Conservation (phyloP, 2,888 invertebrate genomes). For the Seira ritae region DNA sequence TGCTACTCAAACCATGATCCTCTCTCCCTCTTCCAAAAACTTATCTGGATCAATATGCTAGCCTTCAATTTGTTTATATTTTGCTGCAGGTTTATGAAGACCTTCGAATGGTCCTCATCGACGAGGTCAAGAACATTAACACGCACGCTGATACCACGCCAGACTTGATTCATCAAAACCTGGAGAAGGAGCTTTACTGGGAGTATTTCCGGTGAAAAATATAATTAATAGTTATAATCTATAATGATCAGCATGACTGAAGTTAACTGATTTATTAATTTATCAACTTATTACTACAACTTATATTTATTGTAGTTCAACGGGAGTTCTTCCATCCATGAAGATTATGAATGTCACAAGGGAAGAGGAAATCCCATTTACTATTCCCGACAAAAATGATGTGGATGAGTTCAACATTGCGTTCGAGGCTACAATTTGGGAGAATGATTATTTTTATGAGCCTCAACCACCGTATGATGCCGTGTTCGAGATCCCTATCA, state of each 20-base stretch:
- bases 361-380: not conserved
- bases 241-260: too few species aligned
- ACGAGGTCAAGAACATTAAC: constrained; percentile 21
- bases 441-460: not conserved
- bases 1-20: not conserved
- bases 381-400: too few species aligned
- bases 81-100: constrained; percentile 3
- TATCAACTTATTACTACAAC: constrained; percentile 9
- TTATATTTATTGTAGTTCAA: constrained; percentile 27
- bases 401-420: not conserved
- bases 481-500: constrained; percentile 45
- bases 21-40: not conserved
- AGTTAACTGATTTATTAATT: not conserved
- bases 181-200: constrained; percentile 54
- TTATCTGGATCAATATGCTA: not conserved
- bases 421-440: not conserved
- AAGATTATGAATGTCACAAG: constrained; percentile 42
- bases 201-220: constrained; percentile 40
- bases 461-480: constrained; percentile 41
- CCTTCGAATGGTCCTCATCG: constrained; percentile 32
- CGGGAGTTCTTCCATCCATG: constrained; percentile 37
- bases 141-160: constrained; percentile 11
- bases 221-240: not conserved
- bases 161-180: constrained; percentile 49
- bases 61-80: not conserved